Evolutionary conservation across 35 echinoderm and acorn worm genomes (phyloP), one percentile per base, ranked within the genome.

Genomic region (Heliocidaris erythrogramma): DNA sequence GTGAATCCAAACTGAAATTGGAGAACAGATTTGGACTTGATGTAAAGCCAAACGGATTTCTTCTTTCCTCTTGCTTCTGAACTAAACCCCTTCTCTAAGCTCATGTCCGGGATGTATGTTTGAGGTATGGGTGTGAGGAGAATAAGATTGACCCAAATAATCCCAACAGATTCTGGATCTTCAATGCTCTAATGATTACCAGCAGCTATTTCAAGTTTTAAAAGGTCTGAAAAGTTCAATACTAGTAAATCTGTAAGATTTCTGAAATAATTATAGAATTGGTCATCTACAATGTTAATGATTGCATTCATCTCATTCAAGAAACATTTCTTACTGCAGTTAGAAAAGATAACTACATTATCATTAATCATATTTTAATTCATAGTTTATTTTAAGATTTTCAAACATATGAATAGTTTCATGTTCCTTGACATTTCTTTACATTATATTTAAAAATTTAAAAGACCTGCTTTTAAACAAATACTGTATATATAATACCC

Each of bases 61-160:
- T 78, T 78, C 65, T 78, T 78, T 78, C 65, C 65, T 78, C 65
- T 78, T 5, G 65, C 65, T 78, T 78, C 65, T 78, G 65, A 78
- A 24, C 5, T 78, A 27, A 7, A 21, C 14, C 11, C 52, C 14
- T 56, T 56, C 52, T 56, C 52, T 56, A 14, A 56, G 14, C 13
- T 78, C 65, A n/a, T 27, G 65, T 78, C 65, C 65, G n/a, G 65
- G 65, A 78, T 78, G 65, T n/a, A n/a, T 7, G 17, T n/a, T 27
- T 78, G 65, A 78, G 65, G 65, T 78, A 27, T 78, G 65, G 65
- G 65, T 78, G 65, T 78, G 65, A 78, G 27, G 65, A n/a, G 65
- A n/a, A 78, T n/a, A 17, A 78, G 65, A 78, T 78, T 78, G 65
- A 78, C 65, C 65, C 65, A 13, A 56, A 78, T 78, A 78, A 78